Conservation (phyloP, 1,140 invertebrate genomes). For the Drosophila kepulauana region DNA sequence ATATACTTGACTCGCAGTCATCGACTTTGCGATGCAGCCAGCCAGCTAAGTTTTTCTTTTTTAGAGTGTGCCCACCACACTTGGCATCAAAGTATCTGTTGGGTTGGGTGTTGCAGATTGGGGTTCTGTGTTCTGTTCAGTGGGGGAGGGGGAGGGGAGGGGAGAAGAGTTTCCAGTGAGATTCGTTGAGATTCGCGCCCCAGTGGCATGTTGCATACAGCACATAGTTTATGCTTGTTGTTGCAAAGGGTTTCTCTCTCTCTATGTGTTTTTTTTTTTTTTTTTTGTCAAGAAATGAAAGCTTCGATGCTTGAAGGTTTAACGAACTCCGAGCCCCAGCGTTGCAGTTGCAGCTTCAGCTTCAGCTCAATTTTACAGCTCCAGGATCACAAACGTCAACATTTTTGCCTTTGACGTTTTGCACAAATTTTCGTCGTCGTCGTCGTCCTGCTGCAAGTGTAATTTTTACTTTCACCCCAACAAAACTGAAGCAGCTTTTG, state of each 20-base stretch:
- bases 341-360: background rate
- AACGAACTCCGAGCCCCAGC: slow-evolving; percentile 65
- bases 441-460: slow-evolving; percentile 47
- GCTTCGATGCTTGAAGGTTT: slow-evolving; percentile 80
- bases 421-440: slow-evolving; percentile 28
- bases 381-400: slow-evolving; percentile 69
- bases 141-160: background rate
- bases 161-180: slow-evolving; percentile 17
- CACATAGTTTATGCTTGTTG: slow-evolving; percentile 55
- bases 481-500: slow-evolving; percentile 19
- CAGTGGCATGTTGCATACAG: slow-evolving; percentile 28
- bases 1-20: slow-evolving; percentile 56
- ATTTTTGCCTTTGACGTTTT: slow-evolving; percentile 68
- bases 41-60: slow-evolving; percentile 56
- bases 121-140: slow-evolving; percentile 6
- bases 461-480: slow-evolving; percentile 77
- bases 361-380: slow-evolving; percentile 42
- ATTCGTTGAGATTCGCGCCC: slow-evolving; percentile 38
- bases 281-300: slow-evolving; percentile 69
- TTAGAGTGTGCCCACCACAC: slow-evolving; percentile 59
- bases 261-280: slow-evolving; percentile 1
- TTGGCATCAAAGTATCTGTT: slow-evolving; percentile 56
- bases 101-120: slow-evolving; percentile 1
- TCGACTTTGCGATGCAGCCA: slow-evolving; percentile 49
- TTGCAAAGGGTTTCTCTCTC: slow-evolving; percentile 5